Conservation (phyloP, 2,888 invertebrate species). For the Alsophila aescularia region DNA sequence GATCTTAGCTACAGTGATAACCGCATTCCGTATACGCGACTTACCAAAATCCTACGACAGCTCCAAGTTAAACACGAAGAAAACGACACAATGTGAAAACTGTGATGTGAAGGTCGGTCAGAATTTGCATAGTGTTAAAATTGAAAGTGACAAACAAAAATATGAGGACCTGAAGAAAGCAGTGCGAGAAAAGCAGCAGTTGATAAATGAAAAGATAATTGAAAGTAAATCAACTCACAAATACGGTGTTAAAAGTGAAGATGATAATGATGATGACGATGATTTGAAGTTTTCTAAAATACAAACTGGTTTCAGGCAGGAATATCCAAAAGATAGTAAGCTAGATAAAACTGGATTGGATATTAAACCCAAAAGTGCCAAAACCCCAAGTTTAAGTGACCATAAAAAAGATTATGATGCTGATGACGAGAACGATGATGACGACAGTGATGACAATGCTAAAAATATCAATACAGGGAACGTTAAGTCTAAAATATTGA, state of each 20-base stretch:
- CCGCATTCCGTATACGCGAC: slow-evolving; percentile 82
- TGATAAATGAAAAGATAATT: slow-evolving; percentile 50
- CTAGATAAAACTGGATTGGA: slow-evolving; percentile 24
- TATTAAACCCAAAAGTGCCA: slow-evolving; percentile 7
- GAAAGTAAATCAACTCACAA: slow-evolving; percentile 50
- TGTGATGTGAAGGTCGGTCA: slow-evolving; percentile 72
- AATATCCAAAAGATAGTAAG: slow-evolving; percentile 40
- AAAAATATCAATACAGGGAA: slow-evolving; percentile 17
- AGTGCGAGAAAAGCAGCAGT: slow-evolving; percentile 60
- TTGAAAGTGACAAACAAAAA: slow-evolving; percentile 65
- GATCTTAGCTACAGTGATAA: slow-evolving; percentile 80
- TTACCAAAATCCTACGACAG: slow-evolving; percentile 60
- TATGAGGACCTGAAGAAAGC: slow-evolving; percentile 62
- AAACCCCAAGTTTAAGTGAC: slow-evolving; percentile 17
- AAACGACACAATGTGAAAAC: slow-evolving; percentile 67
- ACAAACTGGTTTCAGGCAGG: slow-evolving; percentile 46
- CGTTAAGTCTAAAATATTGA: slow-evolving; percentile 8
- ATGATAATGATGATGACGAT: slow-evolving; percentile 53
- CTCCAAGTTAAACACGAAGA: slow-evolving; percentile 58
- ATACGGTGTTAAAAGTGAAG: slow-evolving; percentile 54
- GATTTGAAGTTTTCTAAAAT: slow-evolving; percentile 40
- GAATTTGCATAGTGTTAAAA: slow-evolving; percentile 67
- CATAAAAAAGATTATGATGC: slow-evolving; percentile 42
- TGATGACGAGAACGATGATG: slow-evolving; percentile 35
- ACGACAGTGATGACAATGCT: slow-evolving; percentile 28